A percentile compares a stretch with the other conserved stretches of the same genome.
Conservation (phyloP, 2,888 invertebrate genomes). For the Philopedon plagiatum region DNA sequence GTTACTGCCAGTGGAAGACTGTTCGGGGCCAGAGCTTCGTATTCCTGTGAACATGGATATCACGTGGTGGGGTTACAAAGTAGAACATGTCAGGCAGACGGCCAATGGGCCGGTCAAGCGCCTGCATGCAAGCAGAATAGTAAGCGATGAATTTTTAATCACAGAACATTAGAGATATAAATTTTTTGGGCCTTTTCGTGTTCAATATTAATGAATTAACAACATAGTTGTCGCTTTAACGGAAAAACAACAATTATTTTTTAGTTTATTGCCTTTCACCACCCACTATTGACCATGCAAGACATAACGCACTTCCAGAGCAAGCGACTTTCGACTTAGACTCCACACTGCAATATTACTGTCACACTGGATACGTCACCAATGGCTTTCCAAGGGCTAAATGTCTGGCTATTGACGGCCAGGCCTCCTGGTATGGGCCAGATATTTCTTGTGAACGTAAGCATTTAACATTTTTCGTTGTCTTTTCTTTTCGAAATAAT, state of each 20-base stretch:
- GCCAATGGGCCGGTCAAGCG: constrained; percentile 88
- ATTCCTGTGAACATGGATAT: constrained; percentile 90
- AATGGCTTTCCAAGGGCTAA: constrained; percentile 94
- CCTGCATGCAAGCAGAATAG: constrained; percentile 90
- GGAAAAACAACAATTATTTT: constrained; percentile 43
- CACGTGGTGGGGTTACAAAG: constrained; percentile 90
- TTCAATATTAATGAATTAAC: too few species aligned
- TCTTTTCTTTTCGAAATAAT: neutral
- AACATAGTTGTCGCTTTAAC: too few species aligned
- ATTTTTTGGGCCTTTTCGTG: too few species aligned
- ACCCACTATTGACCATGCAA: constrained; percentile 86
- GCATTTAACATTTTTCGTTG: constrained; percentile 59
- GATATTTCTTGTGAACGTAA: constrained; percentile 96
- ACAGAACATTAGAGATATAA: too few species aligned
- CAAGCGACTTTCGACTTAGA: constrained; percentile 92
- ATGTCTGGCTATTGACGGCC: constrained; percentile 90
- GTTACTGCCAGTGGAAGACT: constrained; percentile 83
- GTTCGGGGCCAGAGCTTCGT: constrained; percentile 85
- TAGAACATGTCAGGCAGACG: constrained; percentile 92
- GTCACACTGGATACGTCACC: constrained; percentile 93
- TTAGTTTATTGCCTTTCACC: constrained; percentile 88
- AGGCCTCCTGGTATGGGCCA: constrained; percentile 97
- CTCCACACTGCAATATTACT: constrained; percentile 92
- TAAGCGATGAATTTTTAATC: too few species aligned
- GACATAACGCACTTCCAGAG: constrained; percentile 89